A percentile compares a stretch with the other conserved stretches of the same genome.
Evolutionary conservation across 1,140 invertebrate species (phyloP).

Genomic region (Drosophila pseudoobscura): DNA sequence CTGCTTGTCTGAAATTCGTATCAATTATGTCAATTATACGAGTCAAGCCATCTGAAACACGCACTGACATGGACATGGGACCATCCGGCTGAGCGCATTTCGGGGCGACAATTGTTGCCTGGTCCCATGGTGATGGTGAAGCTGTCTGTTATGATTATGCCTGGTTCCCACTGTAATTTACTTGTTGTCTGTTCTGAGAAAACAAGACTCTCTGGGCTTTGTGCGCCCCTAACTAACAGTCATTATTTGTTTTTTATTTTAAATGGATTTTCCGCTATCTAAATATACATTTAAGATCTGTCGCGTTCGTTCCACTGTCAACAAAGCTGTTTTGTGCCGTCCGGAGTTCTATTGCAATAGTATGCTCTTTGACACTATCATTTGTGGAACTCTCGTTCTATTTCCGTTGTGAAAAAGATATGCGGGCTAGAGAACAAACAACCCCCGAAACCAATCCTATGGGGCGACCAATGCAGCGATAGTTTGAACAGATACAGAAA

Average conservation of each 20-base stretch:
- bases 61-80: constrained; percentile 14
- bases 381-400: constrained; percentile 30
- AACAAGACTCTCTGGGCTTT: no score
- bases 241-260: no score
- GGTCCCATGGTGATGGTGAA: background rate
- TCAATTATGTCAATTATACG: constrained; percentile 74
- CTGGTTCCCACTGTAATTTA: constrained; percentile 26
- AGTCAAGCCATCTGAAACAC: constrained; percentile 22
- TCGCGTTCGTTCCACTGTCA: background rate
- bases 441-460: constrained; percentile 11
- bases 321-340: constrained; percentile 1
- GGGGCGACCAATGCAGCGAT: constrained; percentile 15
- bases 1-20: constrained; percentile 44
- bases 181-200: no score
- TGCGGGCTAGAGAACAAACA: constrained; percentile 22
- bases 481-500: background rate
- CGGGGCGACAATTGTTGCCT: constrained; percentile 59
- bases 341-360: background rate
- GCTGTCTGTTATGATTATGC: constrained; percentile 31
- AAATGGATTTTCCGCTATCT: no score
- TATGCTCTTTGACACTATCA: constrained; percentile 2
- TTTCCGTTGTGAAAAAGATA: constrained; percentile 32
- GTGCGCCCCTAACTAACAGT: no score
- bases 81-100: constrained; percentile 39
- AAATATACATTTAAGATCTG: no score